phyloP scores from a whole-genome alignment of 64 coral and sea anemone genomes.

The Hydrozoanthus tunicans region DNA sequence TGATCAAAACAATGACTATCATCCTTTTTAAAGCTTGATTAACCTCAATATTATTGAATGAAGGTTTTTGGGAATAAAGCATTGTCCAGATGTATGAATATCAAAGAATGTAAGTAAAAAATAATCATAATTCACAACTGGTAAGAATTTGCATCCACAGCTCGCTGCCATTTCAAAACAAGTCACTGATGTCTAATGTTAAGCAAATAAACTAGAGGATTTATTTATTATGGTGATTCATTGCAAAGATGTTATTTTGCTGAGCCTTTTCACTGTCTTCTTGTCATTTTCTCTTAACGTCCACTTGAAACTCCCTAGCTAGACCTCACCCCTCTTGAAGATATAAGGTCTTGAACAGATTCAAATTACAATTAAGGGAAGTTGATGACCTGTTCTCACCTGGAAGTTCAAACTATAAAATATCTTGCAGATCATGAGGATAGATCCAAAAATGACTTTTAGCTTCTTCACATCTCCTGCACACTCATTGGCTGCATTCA shows the following conservation, averaged over 20 bases:
- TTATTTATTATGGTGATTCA: neutral
- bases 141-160: too few relatives aligned
- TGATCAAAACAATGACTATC: too few relatives aligned
- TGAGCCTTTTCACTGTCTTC: too few relatives aligned
- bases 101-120: neutral
- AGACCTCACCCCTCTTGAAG: neutral
- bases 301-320: neutral
- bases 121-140: neutral
- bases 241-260: too few relatives aligned
- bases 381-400: slow-evolving; percentile 40
- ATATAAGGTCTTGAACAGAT: neutral
- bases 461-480: slow-evolving; percentile 62
- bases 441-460: slow-evolving; percentile 90
- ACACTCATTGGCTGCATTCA: slow-evolving; percentile 89
- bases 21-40: too few relatives aligned
- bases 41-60: too few relatives aligned
- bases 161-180: too few relatives aligned
- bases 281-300: neutral
- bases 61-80: too few relatives aligned
- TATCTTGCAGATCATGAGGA: slow-evolving; percentile 90
- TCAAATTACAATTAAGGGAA: neutral
- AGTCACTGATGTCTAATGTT: neutral
- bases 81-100: too few relatives aligned
- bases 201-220: neutral
- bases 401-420: slow-evolving; percentile 98